phyloP scores from a whole-genome alignment of 2,888 invertebrate genomes.

The Anorthoa munda region DNA sequence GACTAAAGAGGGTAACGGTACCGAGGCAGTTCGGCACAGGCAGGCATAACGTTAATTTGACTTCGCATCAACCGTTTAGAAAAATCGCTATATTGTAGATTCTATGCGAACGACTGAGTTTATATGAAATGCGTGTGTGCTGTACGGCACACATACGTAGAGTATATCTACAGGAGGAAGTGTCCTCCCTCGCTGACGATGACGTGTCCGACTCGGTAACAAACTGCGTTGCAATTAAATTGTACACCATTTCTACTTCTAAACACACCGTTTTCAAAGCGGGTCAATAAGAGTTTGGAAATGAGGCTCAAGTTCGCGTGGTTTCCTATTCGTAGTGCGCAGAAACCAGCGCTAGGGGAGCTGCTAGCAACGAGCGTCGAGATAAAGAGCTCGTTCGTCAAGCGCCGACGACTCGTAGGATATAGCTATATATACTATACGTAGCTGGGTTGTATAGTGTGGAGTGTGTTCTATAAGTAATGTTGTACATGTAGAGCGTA shows the following conservation, averaged over 20 bases:
- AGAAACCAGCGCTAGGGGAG: slow-evolving; percentile 53
- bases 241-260: slow-evolving; percentile 56
- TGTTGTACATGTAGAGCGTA: slow-evolving; percentile 38
- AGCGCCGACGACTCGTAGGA: slow-evolving; percentile 61
- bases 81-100: slow-evolving; percentile 33
- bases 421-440: slow-evolving; percentile 35
- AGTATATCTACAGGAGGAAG: slow-evolving; percentile 58
- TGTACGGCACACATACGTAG: slow-evolving; percentile 23
- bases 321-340: slow-evolving; percentile 30
- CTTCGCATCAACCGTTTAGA: slow-evolving; percentile 35
- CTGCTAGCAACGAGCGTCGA: slow-evolving; percentile 63
- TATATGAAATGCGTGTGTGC: slow-evolving; percentile 19
- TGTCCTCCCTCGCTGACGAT: slow-evolving; percentile 60
- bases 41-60: slow-evolving; percentile 50
- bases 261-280: slow-evolving; percentile 63
- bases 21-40: slow-evolving; percentile 18
- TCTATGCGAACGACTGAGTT: slow-evolving; percentile 20
- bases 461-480: slow-evolving; percentile 46
- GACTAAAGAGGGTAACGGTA: slow-evolving; percentile 58
- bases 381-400: slow-evolving; percentile 68
- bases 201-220: slow-evolving; percentile 47
- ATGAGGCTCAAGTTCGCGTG: slow-evolving; percentile 52
- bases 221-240: slow-evolving; percentile 59
- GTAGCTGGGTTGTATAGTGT: slow-evolving; percentile 20
- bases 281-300: slow-evolving; percentile 69